Percentiles rank a stretch among this genome's conserved stretches.
phyloP scores from a whole-genome alignment of 1,140 invertebrate species.

The Maconellicoccus hirsutus region DNA sequence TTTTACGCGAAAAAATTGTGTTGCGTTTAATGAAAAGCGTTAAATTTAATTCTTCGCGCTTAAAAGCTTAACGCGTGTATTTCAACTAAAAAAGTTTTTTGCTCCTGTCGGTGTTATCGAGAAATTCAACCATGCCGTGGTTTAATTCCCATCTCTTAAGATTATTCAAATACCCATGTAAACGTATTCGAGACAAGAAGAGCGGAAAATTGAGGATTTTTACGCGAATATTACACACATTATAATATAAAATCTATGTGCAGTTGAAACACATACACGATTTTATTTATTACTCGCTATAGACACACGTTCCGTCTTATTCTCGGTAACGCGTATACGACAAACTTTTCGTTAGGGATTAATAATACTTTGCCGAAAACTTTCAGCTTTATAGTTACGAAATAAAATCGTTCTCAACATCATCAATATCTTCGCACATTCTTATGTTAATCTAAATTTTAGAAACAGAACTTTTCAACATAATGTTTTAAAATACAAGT shows the following conservation, averaged over 20 bases:
- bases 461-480: background rate
- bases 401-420: background rate
- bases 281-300: background rate
- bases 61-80: background rate
- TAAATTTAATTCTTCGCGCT: background rate
- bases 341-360: too few species aligned
- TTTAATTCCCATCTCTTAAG: too few species aligned
- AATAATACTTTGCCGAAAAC: background rate
- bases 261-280: background rate
- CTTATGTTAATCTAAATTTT: constrained; percentile 1
- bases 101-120: too few species aligned
- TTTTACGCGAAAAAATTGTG: background rate
- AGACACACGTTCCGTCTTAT: background rate
- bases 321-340: background rate
- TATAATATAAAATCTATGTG: background rate
- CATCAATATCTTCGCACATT: background rate
- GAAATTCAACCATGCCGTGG: too few species aligned
- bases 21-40: background rate
- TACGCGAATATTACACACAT: too few species aligned
- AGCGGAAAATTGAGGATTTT: too few species aligned
- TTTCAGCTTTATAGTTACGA: background rate
- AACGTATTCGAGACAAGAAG: too few species aligned
- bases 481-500: background rate
- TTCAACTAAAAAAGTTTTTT: too few species aligned
- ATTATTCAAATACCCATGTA: too few species aligned